phyloP scores from a whole-genome alignment of 2,888 invertebrate species.

The Drosophila buzzatii region DNA sequence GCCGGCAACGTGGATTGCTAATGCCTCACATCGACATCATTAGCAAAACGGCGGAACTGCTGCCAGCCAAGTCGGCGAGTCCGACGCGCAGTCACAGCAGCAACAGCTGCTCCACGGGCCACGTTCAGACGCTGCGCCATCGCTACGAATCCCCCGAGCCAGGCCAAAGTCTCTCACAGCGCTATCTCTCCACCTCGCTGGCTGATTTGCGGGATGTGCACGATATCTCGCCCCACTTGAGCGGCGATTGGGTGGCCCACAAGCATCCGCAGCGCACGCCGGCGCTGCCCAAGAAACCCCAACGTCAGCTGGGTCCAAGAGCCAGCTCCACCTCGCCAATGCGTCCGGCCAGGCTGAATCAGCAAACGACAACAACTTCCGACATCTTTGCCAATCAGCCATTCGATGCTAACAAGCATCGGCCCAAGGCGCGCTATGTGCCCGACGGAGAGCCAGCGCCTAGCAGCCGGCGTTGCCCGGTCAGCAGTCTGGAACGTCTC shows the following conservation, averaged over 20 bases:
- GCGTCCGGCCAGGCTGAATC: slow-evolving; percentile 83
- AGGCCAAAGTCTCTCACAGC: slow-evolving; percentile 19
- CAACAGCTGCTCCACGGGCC: slow-evolving; percentile 87
- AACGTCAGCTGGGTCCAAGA: slow-evolving; percentile 79
- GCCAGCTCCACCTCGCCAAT: slow-evolving; percentile 86
- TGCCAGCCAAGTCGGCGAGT: slow-evolving; percentile 65
- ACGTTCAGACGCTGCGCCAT: slow-evolving; percentile 90
- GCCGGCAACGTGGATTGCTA: slow-evolving; percentile 87
- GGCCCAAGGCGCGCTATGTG: slow-evolving; percentile 91
- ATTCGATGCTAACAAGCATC: slow-evolving; percentile 91
- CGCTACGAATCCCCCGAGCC: slow-evolving; percentile 86
- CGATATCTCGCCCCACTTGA: slow-evolving; percentile 92
- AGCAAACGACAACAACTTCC: too few relatives aligned
- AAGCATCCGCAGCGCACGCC: slow-evolving; percentile 87
- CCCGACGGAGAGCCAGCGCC: slow-evolving; percentile 86
- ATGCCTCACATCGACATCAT: slow-evolving; percentile 97
- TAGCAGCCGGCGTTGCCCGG: slow-evolving; percentile 87
- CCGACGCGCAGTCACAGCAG: slow-evolving; percentile 73
- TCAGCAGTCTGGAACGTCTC: slow-evolving; percentile 59
- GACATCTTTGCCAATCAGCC: slow-evolving; percentile 88
- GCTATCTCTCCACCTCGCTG: slow-evolving; percentile 90
- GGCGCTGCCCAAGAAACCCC: slow-evolving; percentile 74
- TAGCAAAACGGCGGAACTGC: slow-evolving; percentile 91
- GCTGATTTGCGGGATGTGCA: slow-evolving; percentile 92
- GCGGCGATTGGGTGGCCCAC: slow-evolving; percentile 93